Evolutionary conservation across 2,888 invertebrate species (phyloP).

Genomic region (Noctua pronuba): DNA sequence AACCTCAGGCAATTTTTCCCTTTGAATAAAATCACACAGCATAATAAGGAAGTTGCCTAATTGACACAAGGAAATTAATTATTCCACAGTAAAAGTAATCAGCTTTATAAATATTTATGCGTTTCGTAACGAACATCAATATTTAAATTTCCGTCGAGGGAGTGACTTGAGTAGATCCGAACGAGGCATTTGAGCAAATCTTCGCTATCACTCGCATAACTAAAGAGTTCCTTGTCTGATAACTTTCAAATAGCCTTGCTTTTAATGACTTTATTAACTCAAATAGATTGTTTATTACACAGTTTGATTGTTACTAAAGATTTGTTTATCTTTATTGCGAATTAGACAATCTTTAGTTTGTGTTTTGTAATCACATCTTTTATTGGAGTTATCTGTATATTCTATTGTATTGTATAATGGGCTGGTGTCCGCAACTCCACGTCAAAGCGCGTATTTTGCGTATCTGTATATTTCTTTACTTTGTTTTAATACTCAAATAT

Average conservation of each 20-base stretch:
- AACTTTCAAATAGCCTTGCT: slow-evolving; percentile 37
- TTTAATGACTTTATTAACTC: slow-evolving; percentile 47
- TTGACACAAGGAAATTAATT: slow-evolving; percentile 56
- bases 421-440: too few species aligned
- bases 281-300: slow-evolving; percentile 38
- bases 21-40: slow-evolving; percentile 45
- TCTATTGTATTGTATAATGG: too few species aligned
- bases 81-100: slow-evolving; percentile 58
- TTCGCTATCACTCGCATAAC: slow-evolving; percentile 29
- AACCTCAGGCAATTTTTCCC: neutral
- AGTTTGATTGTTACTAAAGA: slow-evolving; percentile 45
- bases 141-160: slow-evolving; percentile 56
- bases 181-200: slow-evolving; percentile 38
- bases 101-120: slow-evolving; percentile 62
- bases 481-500: slow-evolving; percentile 23
- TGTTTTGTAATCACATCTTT: slow-evolving; percentile 25
- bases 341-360: slow-evolving; percentile 35
- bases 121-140: slow-evolving; percentile 48
- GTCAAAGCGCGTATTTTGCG: too few species aligned
- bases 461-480: slow-evolving; percentile 9
- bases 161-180: slow-evolving; percentile 23
- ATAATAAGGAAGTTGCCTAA: slow-evolving; percentile 34
- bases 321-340: slow-evolving; percentile 36
- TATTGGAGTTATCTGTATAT: slow-evolving; percentile 15
- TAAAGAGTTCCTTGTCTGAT: slow-evolving; percentile 35